Evolutionary conservation across 1,140 invertebrate genomes (phyloP).

Genomic region (Orchestia grillus): DNA sequence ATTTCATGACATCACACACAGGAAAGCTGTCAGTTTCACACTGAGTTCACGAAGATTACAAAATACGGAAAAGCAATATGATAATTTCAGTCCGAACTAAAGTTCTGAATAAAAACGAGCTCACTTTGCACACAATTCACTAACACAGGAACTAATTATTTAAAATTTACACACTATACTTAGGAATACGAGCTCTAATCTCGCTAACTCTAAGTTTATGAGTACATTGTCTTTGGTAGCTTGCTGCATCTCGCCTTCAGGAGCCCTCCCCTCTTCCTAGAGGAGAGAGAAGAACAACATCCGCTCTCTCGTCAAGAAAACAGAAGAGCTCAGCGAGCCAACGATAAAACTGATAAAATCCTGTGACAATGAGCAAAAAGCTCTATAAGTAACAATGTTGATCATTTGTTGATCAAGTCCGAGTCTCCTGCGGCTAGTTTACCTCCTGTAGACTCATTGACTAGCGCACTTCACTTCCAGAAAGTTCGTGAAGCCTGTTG

Average conservation of each 20-base stretch:
- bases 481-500: no score
- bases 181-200: neutral
- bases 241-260: constrained; percentile 17
- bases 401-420: neutral
- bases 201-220: constrained; percentile 3
- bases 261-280: neutral
- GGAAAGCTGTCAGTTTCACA: neutral
- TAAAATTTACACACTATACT: constrained; percentile 26
- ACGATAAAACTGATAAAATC: constrained; percentile 1
- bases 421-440: no score
- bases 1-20: neutral
- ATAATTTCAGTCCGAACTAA: neutral
- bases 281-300: neutral
- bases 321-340: neutral
- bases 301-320: neutral
- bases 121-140: neutral
- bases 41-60: neutral
- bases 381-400: neutral
- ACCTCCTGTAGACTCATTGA: no score
- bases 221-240: constrained; percentile 53
- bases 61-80: neutral
- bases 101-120: neutral
- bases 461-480: no score
- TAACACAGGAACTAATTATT: constrained; percentile 18
- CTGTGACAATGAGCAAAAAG: neutral